Evolutionary conservation across 2,888 invertebrate species (phyloP).

Genomic region (Cinara cedri): DNA sequence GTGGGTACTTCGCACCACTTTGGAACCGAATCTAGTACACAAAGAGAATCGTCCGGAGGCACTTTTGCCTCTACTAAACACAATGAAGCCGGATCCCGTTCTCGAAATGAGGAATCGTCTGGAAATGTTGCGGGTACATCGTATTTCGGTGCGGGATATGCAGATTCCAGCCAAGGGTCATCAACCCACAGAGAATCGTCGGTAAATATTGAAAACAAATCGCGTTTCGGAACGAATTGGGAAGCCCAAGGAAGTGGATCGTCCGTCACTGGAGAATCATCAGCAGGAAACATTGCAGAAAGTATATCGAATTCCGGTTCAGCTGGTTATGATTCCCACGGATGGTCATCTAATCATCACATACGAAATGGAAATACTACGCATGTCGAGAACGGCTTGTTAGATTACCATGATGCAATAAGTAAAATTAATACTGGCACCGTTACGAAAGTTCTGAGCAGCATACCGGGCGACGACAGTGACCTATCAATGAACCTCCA

Average conservation of each 20-base stretch:
- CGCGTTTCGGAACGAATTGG: not conserved
- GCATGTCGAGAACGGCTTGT: slow-evolving; percentile 54
- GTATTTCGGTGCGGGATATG: not conserved
- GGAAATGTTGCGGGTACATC: not conserved
- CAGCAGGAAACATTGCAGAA: not conserved
- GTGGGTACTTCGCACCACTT: not conserved
- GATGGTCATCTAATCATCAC: slow-evolving; percentile 3
- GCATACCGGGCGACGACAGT: slow-evolving; percentile 39
- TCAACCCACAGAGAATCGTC: not conserved
- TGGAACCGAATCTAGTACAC: not conserved
- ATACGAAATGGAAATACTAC: slow-evolving; percentile 60
- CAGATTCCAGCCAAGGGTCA: too few relatives aligned
- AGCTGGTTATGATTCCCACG: not conserved
- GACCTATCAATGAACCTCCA: slow-evolving; percentile 33
- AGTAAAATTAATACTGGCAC: slow-evolving; percentile 21
- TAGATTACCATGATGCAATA: slow-evolving; percentile 38
- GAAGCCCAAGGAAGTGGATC: not conserved
- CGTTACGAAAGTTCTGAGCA: slow-evolving; percentile 8
- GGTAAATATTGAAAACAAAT: not conserved
- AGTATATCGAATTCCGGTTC: not conserved
- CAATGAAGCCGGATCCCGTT: not conserved
- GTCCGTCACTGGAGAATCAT: not conserved
- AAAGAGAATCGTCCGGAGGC: too few relatives aligned
- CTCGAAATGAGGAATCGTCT: not conserved
- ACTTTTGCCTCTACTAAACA: too few relatives aligned